These are phyloP conservation scores for Coelopa pilipes DNA, from an alignment of 2,888 invertebrate genomes.

Conservation along the genomic window DNA sequence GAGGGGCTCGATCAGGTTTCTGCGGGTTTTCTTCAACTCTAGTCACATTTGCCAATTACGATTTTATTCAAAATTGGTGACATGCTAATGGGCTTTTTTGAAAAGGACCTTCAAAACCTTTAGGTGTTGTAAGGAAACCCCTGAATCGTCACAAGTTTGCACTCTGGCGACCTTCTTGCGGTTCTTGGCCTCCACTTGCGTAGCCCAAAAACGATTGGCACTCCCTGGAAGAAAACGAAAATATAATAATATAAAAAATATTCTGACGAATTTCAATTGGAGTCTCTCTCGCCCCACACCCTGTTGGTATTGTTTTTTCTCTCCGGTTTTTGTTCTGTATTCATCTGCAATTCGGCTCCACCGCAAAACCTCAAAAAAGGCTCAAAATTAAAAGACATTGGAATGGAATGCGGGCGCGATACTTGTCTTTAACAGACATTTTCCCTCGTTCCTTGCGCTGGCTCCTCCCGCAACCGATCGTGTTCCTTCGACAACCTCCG, in stretches of 20 bases:
- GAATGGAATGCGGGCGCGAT: slow-evolving; percentile 26
- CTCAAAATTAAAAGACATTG: not conserved
- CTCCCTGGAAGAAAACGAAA: not conserved
- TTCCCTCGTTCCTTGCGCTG: not conserved
- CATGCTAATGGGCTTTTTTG: no score
- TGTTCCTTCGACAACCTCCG: not conserved
- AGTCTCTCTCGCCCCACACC: no score
- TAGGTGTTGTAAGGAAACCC: no score
- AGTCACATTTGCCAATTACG: not conserved
- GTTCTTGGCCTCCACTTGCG: not conserved
- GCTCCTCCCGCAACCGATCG: not conserved
- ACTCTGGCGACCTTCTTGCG: no score
- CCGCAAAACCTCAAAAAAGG: slow-evolving; percentile 28
- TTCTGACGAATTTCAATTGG: no score
- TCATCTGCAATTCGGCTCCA: slow-evolving; percentile 12
- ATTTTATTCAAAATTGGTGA: not conserved
- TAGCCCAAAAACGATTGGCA: not conserved
- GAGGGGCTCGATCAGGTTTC: not conserved
- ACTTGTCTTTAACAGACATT: slow-evolving; percentile 20
- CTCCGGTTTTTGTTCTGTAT: not conserved
- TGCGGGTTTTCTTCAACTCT: not conserved
- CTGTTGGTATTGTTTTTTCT: not conserved
- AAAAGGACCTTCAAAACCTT: no score
- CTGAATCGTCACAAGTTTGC: no score
- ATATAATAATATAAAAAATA: not conserved